A percentile compares a stretch with the other conserved stretches of the same genome.
Evolutionary conservation across 37 sponge, comb jelly and placozoan species (phyloP).

Genomic region (Eunapius fragilis): DNA sequence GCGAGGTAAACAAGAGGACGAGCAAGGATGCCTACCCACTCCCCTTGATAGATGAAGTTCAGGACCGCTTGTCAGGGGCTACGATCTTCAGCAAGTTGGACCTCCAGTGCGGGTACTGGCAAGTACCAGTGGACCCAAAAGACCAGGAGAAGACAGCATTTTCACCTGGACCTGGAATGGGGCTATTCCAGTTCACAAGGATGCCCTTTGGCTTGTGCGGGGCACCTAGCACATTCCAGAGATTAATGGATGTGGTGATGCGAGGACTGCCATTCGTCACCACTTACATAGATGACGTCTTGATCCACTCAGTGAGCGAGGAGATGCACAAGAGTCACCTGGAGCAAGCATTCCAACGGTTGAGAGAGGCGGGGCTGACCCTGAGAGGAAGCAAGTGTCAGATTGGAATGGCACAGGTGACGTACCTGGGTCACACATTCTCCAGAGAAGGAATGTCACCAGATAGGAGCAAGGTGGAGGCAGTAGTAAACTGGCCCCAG

Average conservation of each 20-base stretch:
- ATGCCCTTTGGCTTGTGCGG: slow-evolving; percentile 26
- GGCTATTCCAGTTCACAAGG: slow-evolving; percentile 25
- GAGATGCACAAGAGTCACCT: slow-evolving; percentile 35
- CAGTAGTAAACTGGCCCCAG: too few relatives aligned
- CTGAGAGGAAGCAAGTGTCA: slow-evolving; percentile 51
- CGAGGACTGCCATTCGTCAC: slow-evolving; percentile 49
- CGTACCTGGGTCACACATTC: slow-evolving; percentile 56
- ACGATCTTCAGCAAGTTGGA: slow-evolving; percentile 56
- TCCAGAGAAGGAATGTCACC: slow-evolving; percentile 47
- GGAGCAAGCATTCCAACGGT: slow-evolving; percentile 52
- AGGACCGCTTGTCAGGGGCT: slow-evolving; percentile 54
- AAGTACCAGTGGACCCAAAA: slow-evolving; percentile 46
- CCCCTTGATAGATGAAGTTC: slow-evolving; percentile 67
- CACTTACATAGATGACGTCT: slow-evolving; percentile 55
- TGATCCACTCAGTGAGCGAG: slow-evolving; percentile 22
- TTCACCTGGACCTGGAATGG: slow-evolving; percentile 61
- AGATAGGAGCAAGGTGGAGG: too few relatives aligned
- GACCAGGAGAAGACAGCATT: slow-evolving; percentile 65
- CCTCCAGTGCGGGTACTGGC: slow-evolving; percentile 69
- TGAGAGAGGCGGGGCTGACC: slow-evolving; percentile 56
- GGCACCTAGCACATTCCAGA: slow-evolving; percentile 64
- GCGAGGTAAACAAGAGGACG: slow-evolving; percentile 64
- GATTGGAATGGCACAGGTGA: slow-evolving; percentile 37
- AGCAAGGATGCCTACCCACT: slow-evolving; percentile 64
- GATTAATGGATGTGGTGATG: slow-evolving; percentile 54